Evolutionary conservation across 2,888 invertebrate genomes (phyloP).

Genomic region (Epiblema foenella): DNA sequence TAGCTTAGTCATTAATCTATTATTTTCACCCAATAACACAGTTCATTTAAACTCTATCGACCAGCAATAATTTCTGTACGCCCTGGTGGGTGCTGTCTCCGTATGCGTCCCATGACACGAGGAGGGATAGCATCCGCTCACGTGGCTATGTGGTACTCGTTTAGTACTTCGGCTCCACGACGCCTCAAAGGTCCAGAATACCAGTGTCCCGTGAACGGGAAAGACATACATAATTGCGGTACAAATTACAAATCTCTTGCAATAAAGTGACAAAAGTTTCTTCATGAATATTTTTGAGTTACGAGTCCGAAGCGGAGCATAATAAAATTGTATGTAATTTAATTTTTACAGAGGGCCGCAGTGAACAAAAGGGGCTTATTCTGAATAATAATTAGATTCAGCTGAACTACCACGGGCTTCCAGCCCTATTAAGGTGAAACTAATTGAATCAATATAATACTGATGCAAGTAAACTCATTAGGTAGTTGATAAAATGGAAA

Average conservation of each 20-base stretch:
- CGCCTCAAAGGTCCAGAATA: no score
- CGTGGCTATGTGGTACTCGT: no score
- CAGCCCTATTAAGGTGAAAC: conserved; percentile 35
- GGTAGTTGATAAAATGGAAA: background rate
- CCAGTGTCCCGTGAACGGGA: no score
- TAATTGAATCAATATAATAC: conserved; percentile 12
- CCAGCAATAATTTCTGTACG: no score
- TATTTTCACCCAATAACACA: no score
- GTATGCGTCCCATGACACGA: no score
- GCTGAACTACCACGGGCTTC: conserved; percentile 49
- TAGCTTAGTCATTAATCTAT: no score
- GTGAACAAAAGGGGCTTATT: conserved; percentile 70
- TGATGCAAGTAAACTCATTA: background rate
- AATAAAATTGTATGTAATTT: conserved; percentile 75
- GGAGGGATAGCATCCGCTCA: no score
- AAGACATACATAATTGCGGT: conserved; percentile 7
- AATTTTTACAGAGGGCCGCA: conserved; percentile 72
- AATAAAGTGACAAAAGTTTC: conserved; percentile 61
- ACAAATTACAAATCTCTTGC: conserved; percentile 62
- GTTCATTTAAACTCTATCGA: no score
- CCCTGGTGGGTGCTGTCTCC: no score
- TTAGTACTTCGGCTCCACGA: no score
- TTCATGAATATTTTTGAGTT: conserved; percentile 77
- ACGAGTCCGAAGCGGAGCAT: conserved; percentile 71
- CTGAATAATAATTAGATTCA: conserved; percentile 67